These are phyloP conservation scores for Drosophila acutilabella DNA, from an alignment of 2,888 invertebrate genomes.

Conservation along the genomic window DNA sequence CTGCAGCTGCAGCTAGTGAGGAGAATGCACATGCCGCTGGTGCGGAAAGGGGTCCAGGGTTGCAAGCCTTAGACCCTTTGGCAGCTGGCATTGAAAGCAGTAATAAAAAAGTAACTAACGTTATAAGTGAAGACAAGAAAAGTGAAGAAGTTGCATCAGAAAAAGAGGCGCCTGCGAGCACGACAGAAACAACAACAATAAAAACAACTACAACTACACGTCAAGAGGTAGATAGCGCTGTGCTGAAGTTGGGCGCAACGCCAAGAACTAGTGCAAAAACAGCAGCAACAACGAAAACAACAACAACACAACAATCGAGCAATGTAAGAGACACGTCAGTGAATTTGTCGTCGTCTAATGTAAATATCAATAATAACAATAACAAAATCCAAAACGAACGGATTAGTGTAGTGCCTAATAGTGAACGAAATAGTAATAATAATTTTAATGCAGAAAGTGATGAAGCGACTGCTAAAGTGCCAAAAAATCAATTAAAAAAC, in stretches of 20 bases:
- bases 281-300: conserved; percentile 9
- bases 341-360: conserved; percentile 50
- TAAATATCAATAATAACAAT: conserved; percentile 60
- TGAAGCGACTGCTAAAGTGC: conserved; percentile 26
- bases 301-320: not conserved
- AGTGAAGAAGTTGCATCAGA: conserved; percentile 31
- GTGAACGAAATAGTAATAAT: conserved; percentile 30
- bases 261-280: conserved; percentile 50
- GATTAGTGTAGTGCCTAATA: conserved; percentile 55
- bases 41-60: not conserved
- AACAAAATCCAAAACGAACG: conserved; percentile 29
- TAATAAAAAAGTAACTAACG: conserved; percentile 11
- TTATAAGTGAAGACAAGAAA: conserved; percentile 37
- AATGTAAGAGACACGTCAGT: conserved; percentile 69
- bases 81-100: conserved; percentile 26
- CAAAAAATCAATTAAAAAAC: conserved; percentile 37
- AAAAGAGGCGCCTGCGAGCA: not conserved
- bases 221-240: conserved; percentile 28
- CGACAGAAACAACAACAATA: not conserved
- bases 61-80: not conserved
- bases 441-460: conserved; percentile 60
- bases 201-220: conserved; percentile 8
- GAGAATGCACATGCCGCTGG: conserved; percentile 21
- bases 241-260: conserved; percentile 34
- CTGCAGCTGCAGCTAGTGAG: not conserved